Evolutionary conservation across 2,888 invertebrate species (phyloP).

Genomic region (Pterostichus madidus): DNA sequence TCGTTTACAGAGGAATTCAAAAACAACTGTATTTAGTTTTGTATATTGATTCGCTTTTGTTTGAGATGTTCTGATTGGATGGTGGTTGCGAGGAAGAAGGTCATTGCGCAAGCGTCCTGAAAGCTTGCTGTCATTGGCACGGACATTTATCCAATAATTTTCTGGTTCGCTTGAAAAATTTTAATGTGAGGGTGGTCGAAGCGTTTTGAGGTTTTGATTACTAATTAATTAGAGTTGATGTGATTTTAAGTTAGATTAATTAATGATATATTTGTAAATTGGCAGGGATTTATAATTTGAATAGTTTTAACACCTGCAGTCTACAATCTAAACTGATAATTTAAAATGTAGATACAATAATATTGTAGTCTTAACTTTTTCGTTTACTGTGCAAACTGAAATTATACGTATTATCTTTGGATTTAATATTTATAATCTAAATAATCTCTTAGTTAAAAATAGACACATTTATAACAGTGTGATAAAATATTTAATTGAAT

Average conservation of each 20-base stretch:
- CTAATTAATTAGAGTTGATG: constrained; percentile 27
- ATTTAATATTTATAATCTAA: too few relatives aligned
- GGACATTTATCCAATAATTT: constrained; percentile 63
- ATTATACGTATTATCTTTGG: too few relatives aligned
- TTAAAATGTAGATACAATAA: too few relatives aligned
- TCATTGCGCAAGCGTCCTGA: constrained; percentile 68
- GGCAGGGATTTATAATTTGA: too few relatives aligned
- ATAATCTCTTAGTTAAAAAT: too few relatives aligned
- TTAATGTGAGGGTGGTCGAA: constrained; percentile 9
- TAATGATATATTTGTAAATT: not conserved
- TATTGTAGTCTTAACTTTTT: too few relatives aligned
- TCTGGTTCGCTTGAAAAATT: constrained; percentile 32
- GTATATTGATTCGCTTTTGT: constrained; percentile 58
- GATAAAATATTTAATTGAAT: too few relatives aligned
- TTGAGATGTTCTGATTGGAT: constrained; percentile 54
- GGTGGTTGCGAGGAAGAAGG: constrained; percentile 61
- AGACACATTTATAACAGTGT: too few relatives aligned
- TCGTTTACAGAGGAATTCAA: constrained; percentile 18
- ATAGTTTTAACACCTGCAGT: too few relatives aligned
- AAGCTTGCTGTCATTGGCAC: constrained; percentile 68
- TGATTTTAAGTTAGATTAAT: constrained; percentile 18
- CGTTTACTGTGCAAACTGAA: too few relatives aligned
- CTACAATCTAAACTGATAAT: not conserved
- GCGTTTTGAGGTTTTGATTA: constrained; percentile 41
- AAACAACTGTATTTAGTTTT: constrained; percentile 64